Percentiles rank a stretch among this genome's conserved stretches.
Conservation (phyloP, 2,113 vertebrate species). For the Dicrurus megarhynchus region DNA sequence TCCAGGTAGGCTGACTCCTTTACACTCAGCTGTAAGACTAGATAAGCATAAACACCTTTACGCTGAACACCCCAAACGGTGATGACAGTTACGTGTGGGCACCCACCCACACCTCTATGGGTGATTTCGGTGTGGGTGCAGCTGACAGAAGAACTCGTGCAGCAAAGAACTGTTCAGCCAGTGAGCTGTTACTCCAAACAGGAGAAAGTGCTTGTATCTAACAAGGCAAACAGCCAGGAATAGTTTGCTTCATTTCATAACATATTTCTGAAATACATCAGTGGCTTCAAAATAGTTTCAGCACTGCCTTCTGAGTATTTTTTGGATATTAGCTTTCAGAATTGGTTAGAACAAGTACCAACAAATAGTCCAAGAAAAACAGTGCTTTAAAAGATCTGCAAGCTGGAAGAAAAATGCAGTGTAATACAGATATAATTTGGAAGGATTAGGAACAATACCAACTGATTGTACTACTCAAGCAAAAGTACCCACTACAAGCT, state of each 20-base stretch:
- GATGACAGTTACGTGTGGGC: fast-evolving
- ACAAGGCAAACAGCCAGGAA: neutral
- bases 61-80: neutral
- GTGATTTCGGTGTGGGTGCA: neutral
- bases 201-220: neutral
- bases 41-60: neutral
- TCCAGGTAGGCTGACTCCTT: neutral
- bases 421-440: neutral
- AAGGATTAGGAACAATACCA: neutral
- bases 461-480: neutral
- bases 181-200: neutral
- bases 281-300: neutral
- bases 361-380: neutral
- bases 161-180: neutral
- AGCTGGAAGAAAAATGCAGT: neutral
- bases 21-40: neutral
- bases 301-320: neutral
- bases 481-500: neutral
- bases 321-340: neutral
- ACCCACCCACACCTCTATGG: neutral
- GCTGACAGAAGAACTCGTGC: fast-evolving
- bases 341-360: neutral
- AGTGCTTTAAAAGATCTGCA: neutral
- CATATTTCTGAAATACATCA: neutral
- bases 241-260: neutral